Base-by-base conservation (phyloP, 2,888 invertebrate species). In the Trilocha varians region DNA sequence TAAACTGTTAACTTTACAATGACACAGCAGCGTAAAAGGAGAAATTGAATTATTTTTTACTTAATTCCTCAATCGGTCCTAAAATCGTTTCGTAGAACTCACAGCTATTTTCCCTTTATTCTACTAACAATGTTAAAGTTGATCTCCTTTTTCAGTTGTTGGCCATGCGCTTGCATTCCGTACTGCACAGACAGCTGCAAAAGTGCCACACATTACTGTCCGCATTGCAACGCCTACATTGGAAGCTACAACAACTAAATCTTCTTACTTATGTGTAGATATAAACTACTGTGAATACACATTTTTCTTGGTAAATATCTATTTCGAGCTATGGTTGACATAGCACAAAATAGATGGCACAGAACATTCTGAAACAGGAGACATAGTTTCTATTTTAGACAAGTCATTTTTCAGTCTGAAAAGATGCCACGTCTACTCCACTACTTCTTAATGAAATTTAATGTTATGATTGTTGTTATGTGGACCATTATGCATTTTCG, bases 141-240 rank as follows among this genome's bases (percentile, higher is more conserved):
- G 2, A 38, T 9, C 25, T 39, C 40, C 34, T 13, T 42, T 70
- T 71, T 38, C 62, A 87, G 87, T 35, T 85, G 78, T 52, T 88
- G 88, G 86, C 86, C 86, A 0, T 88, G 87, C 45, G 77, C 82
- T 5, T 84, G 84, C 42, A 42, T 89, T 6, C 88, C 89, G 0
- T 89, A 89, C 50, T 88, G 87, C 52, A 71, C 85, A 69, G 76
- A 87, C 33, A 76, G 84, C 16, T 89, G 88, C 53, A 78, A 82
- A 49, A 87, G 76, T 49, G 77, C 79, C 13, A 82, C 87, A 36
- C 88, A 89, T 56, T 87, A 85, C 48, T 89, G 89, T 49, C 87
- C 88, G 1, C 79, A 82, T 46, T 89, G 89, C 50, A 74, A 68
- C 40, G 64, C 87, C 2, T 87, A 76, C 47, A 25, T 25, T 25